phyloP scores from a whole-genome alignment of 1,140 invertebrate species.

The Zaprionus vittiger region DNA sequence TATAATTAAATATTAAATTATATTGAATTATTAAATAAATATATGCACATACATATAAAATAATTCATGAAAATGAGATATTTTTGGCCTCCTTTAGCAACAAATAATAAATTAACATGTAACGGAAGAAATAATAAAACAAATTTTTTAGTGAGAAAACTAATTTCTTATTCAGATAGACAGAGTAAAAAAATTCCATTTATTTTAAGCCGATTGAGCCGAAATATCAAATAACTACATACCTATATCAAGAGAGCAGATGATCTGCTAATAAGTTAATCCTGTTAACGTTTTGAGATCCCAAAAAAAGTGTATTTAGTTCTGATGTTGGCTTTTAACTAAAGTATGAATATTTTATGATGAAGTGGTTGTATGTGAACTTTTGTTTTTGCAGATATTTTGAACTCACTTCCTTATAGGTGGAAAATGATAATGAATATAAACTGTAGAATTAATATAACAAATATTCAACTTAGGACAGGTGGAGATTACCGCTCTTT shows the following conservation, averaged over 20 bases:
- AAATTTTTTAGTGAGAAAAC: not conserved
- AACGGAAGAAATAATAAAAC: not conserved
- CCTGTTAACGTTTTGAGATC: not conserved
- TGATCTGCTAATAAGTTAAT: not conserved
- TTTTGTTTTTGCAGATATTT: conserved; percentile 2
- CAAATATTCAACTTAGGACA: not conserved
- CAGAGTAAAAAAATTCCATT: not conserved
- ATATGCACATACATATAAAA: conserved; percentile 17
- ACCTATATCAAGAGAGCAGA: not conserved
- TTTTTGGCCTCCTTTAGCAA: not conserved
- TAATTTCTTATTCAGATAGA: not conserved
- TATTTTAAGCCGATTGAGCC: not conserved
- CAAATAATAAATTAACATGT: not conserved
- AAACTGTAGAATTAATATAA: conserved; percentile 1
- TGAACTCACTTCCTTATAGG: not conserved
- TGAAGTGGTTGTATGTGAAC: not conserved
- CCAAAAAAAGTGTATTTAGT: not conserved
- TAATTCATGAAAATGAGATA: not conserved
- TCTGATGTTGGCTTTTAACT: not conserved
- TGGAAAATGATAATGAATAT: not conserved
- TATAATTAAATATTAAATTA: not conserved
- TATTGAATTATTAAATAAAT: conserved; percentile 1
- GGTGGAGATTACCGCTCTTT: conserved; percentile 1
- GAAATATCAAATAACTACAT: conserved; percentile 1
- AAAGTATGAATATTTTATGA: not conserved